A percentile compares a stretch with the other conserved stretches of the same genome.
Evolutionary conservation across 1,140 invertebrate species (phyloP).

Genomic region (Antheraea pernyi): DNA sequence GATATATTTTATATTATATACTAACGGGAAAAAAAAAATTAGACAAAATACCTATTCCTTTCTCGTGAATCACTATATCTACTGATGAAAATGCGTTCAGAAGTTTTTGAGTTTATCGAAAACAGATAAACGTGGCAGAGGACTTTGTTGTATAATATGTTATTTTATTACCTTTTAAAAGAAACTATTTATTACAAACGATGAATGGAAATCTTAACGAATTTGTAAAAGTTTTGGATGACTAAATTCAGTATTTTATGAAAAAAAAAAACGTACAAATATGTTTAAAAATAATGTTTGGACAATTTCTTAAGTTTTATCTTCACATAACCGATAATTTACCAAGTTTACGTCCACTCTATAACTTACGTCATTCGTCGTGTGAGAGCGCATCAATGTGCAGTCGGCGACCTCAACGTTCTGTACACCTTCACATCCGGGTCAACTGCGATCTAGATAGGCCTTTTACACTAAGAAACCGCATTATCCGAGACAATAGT

Average conservation of each 20-base stretch:
- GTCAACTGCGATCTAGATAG: conserved; percentile 7
- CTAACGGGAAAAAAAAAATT: no score
- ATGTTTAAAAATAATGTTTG: background rate
- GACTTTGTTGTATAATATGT: no score
- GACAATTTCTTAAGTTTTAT: background rate
- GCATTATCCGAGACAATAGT: background rate
- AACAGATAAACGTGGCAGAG: no score
- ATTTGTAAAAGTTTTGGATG: no score
- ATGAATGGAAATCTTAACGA: no score
- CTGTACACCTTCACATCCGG: conserved; percentile 12
- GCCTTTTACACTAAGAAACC: background rate
- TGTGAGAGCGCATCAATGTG: background rate
- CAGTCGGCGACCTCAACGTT: conserved; percentile 7
- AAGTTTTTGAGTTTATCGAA: no score
- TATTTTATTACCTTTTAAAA: no score
- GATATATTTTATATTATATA: no score
- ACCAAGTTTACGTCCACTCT: background rate
- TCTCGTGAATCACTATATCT: no score
- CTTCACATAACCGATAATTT: background rate
- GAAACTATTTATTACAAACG: no score
- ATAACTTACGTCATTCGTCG: background rate
- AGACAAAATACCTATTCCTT: no score
- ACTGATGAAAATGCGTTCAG: no score
- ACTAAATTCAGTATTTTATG: background rate
- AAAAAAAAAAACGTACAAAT: background rate